phyloP scores from a whole-genome alignment of 2,888 invertebrate genomes.

The Pyrgus malvae region DNA sequence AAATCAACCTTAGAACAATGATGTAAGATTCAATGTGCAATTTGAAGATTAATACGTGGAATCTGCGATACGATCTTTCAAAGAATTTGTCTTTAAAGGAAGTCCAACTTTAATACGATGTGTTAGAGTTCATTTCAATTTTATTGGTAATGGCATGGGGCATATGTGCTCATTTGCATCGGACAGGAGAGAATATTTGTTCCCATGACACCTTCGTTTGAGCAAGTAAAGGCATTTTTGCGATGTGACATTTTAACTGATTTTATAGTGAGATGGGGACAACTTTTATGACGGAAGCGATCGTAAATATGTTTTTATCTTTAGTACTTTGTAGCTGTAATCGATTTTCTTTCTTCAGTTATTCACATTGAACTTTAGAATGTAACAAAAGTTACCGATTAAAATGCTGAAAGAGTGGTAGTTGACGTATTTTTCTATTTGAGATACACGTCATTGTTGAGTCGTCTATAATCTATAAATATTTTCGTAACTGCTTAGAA shows the following conservation, averaged over 20 bases:
- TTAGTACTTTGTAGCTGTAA: no score
- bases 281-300: no score
- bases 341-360: no score
- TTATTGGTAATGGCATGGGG: background rate
- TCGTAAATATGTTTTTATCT: no score
- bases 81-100: background rate
- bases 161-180: constrained; percentile 26
- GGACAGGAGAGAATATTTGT: constrained; percentile 24
- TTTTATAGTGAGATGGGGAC: constrained; percentile 2
- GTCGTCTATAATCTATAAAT: no score
- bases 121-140: constrained; percentile 6
- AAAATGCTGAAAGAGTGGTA: no score
- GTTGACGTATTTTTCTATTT: no score
- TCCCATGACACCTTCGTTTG: constrained; percentile 19
- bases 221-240: constrained; percentile 8
- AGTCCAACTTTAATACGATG: background rate
- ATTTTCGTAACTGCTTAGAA: no score
- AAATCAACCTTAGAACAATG: constrained; percentile 9
- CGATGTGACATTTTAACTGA: background rate
- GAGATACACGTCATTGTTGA: no score
- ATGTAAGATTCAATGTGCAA: constrained; percentile 5
- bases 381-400: no score
- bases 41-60: background rate
- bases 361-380: no score
- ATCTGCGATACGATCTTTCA: constrained; percentile 1